phyloP scores from a whole-genome alignment of 1,140 invertebrate genomes.

The Cydia splendana region DNA sequence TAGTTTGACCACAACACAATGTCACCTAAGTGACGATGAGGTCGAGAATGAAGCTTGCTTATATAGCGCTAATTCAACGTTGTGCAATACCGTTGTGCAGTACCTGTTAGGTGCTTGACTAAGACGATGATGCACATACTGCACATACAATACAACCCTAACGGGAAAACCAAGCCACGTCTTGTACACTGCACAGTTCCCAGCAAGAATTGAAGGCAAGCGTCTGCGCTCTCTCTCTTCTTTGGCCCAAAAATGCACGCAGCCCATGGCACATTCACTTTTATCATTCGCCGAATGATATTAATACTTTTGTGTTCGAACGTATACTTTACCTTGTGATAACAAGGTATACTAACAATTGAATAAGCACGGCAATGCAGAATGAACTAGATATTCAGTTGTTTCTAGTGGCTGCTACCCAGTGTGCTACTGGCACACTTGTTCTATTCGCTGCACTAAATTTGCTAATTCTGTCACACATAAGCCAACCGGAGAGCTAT shows the following conservation, averaged over 20 bases:
- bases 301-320: too few species aligned
- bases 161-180: neutral
- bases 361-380: neutral
- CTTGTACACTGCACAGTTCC: neutral
- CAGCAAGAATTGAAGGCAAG: neutral
- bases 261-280: neutral
- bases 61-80: too few species aligned
- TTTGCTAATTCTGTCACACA: conserved; percentile 25
- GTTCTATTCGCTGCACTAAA: conserved; percentile 26
- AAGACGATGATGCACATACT: neutral
- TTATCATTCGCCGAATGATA: too few species aligned
- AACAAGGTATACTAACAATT: neutral
- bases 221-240: neutral
- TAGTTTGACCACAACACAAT: too few species aligned
- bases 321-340: neutral
- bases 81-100: too few species aligned
- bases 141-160: neutral
- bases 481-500: neutral
- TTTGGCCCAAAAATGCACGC: neutral
- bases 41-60: too few species aligned
- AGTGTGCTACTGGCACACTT: conserved; percentile 2
- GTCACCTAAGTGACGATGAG: too few species aligned
- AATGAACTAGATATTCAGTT: conserved; percentile 9
- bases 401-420: conserved; percentile 3
- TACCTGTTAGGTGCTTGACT: neutral